Evolutionary conservation across 2,888 invertebrate genomes (phyloP).

Genomic region (Harmothoe impar): DNA sequence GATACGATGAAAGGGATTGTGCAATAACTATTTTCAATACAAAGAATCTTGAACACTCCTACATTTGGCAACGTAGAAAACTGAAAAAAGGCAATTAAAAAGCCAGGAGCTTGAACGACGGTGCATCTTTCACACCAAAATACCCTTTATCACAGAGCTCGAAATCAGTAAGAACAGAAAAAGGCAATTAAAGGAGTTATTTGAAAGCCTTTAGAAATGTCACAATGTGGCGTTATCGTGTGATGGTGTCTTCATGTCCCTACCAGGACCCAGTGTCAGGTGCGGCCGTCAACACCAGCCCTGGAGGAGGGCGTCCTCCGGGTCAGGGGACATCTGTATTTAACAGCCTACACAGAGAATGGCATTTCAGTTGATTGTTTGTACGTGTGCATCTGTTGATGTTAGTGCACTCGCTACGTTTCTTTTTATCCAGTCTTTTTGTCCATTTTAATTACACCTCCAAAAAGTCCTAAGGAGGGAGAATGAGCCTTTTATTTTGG

Average conservation of each 20-base stretch:
- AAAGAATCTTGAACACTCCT: no score
- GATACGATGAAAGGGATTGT: no score
- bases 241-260: background rate
- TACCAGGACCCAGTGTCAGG: background rate
- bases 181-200: background rate
- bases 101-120: no score
- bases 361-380: background rate
- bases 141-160: no score
- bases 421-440: background rate
- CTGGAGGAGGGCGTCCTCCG: background rate
- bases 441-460: no score
- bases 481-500: no score
- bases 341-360: background rate
- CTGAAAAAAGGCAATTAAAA: no score
- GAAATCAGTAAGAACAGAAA: no score
- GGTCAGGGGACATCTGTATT: background rate
- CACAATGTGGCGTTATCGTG: background rate
- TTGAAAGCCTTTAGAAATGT: slow-evolving; percentile 6
- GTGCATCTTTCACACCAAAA: no score
- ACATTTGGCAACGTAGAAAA: no score
- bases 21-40: no score
- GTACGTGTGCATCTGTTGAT: background rate
- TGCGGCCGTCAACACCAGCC: background rate
- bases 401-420: background rate
- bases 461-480: no score